A percentile compares a stretch with the other conserved stretches of the same genome.
Evolutionary conservation across 2,113 vertebrate species (phyloP).

Genomic region (Lepus americanus): DNA sequence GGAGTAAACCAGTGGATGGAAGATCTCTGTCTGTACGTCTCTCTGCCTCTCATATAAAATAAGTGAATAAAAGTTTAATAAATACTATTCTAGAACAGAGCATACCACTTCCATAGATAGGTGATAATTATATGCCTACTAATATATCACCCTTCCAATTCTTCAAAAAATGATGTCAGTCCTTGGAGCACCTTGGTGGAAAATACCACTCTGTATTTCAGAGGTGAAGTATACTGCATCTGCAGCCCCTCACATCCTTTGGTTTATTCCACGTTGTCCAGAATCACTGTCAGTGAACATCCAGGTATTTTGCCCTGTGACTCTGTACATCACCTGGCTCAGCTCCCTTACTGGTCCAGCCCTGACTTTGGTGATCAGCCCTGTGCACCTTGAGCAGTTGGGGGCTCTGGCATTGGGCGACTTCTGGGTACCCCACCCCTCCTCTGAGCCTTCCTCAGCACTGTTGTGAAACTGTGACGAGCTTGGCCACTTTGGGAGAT

Average conservation of each 20-base stretch:
- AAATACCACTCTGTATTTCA: neutral
- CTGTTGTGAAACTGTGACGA: neutral
- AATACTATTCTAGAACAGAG: constrained; percentile 37
- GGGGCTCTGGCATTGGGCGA: rapidly evolving
- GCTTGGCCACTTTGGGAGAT: constrained; percentile 35
- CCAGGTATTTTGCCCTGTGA: neutral
- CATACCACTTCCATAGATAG: neutral
- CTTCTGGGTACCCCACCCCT: neutral
- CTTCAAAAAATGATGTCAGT: neutral
- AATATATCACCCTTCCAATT: neutral
- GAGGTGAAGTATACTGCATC: neutral
- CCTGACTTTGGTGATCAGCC: neutral
- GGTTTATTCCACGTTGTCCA: rapidly evolving
- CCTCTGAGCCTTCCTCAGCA: neutral
- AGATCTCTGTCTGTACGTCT: no score
- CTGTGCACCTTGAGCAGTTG: neutral
- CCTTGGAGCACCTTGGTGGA: neutral
- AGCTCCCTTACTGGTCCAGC: neutral
- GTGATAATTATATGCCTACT: constrained; percentile 3
- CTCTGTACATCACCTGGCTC: neutral
- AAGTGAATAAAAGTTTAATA: neutral
- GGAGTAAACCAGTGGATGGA: no score
- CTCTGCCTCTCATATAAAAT: no score
- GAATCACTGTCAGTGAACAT: rapidly evolving
- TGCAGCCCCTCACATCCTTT: rapidly evolving